phyloP scores from a whole-genome alignment of 2,113 vertebrate species.

The Platycercus adscitus region DNA sequence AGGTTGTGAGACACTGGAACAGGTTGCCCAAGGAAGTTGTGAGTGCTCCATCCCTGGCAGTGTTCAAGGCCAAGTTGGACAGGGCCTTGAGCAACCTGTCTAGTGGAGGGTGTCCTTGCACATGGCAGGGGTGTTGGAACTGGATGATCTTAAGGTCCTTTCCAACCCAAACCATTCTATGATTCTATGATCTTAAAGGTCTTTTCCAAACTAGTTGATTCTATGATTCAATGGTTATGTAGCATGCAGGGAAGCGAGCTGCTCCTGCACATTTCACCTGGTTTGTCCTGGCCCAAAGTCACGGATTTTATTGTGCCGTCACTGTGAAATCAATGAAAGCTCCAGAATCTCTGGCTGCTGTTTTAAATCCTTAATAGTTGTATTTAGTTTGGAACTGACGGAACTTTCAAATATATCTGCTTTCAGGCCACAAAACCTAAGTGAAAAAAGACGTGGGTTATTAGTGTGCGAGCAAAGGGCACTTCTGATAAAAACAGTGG shows the following conservation, averaged over 20 bases:
- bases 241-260: neutral
- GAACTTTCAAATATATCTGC: neutral
- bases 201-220: neutral
- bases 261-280: neutral
- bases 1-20: neutral
- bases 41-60: neutral
- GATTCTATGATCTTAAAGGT: neutral
- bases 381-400: slow-evolving; percentile 3
- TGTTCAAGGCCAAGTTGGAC: neutral
- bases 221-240: neutral
- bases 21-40: neutral
- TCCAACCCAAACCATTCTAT: neutral
- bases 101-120: neutral
- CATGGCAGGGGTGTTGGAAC: neutral
- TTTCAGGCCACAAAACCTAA: neutral
- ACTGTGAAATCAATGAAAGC: neutral
- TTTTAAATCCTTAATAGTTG: neutral
- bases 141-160: neutral
- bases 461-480: neutral
- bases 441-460: neutral
- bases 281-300: neutral
- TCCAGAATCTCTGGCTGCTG: neutral
- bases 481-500: neutral
- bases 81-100: neutral
- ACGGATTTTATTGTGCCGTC: neutral